phyloP scores from a whole-genome alignment of 2,888 invertebrate genomes.

The Tenthredo amoena region DNA sequence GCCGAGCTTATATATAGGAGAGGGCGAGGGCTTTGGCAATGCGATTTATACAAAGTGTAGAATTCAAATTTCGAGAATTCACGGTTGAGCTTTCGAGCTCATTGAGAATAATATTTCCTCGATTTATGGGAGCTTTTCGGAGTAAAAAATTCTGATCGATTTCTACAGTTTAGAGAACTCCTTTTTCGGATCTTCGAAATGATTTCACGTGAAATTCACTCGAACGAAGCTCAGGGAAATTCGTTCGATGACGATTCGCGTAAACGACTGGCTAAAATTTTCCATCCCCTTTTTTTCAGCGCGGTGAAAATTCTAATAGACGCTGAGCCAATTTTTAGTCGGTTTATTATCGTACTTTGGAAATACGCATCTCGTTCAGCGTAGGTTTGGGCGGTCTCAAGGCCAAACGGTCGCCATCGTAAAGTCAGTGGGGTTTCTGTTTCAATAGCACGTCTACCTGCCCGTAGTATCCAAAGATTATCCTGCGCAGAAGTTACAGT shows the following conservation, averaged over 20 bases:
- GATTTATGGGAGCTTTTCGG: neutral
- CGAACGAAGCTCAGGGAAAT: neutral
- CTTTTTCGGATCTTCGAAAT: neutral
- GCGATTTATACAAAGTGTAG: neutral
- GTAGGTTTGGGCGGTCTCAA: conserved; percentile 59
- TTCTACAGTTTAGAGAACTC: neutral
- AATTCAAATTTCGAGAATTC: neutral
- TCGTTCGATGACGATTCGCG: neutral
- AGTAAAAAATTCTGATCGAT: neutral
- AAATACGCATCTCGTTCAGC: conserved; percentile 57
- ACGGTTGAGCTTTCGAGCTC: neutral
- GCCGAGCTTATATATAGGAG: neutral
- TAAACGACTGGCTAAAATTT: neutral
- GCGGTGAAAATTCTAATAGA: neutral
- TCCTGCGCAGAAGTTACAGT: conserved; percentile 51
- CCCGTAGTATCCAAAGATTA: conserved; percentile 42
- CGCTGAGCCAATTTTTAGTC: neutral
- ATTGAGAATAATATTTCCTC: neutral
- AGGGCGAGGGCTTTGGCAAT: neutral
- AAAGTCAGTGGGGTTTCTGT: conserved; percentile 60
- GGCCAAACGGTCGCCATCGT: conserved; percentile 66
- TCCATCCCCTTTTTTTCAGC: neutral
- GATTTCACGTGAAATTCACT: neutral
- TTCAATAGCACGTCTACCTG: conserved; percentile 64
- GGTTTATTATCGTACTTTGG: conserved; percentile 53